A percentile compares a stretch with the other conserved stretches of the same genome.
Evolutionary conservation across 2,797 vertebrate genomes (phyloP).

Genomic region (Coregonus suidteri): DNA sequence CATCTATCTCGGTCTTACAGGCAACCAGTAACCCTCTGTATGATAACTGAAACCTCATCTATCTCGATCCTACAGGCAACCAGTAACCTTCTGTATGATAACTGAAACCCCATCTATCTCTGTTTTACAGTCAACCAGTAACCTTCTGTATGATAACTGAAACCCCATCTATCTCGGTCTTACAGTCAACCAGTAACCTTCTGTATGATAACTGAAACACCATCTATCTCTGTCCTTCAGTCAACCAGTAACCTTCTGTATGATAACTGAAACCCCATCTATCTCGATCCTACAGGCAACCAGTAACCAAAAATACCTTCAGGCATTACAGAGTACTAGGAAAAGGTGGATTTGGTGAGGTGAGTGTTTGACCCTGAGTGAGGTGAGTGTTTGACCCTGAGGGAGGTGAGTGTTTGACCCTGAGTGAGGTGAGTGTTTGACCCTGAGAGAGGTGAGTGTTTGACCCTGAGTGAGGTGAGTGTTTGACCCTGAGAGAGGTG

Average conservation of each 20-base stretch:
- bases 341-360: conserved; percentile 97
- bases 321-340: conserved; percentile 94
- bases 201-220: no score
- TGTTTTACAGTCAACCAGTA: neutral
- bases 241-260: no score
- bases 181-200: conserved; percentile 77
- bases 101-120: neutral
- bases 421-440: no score
- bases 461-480: no score
- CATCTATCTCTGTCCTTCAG: conserved; percentile 10
- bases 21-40: no score
- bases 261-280: neutral
- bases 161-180: no score
- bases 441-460: no score
- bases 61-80: conserved; percentile 30
- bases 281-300: conserved; percentile 76
- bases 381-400: no score
- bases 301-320: conserved; percentile 94
- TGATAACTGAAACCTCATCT: no score
- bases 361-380: conserved; percentile 66
- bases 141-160: no score
- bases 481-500: no score
- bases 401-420: no score
- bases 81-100: conserved; percentile 74
- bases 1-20: conserved; percentile 60